phyloP scores from a whole-genome alignment of 2,113 vertebrate species.

The Pao palembangensis region DNA sequence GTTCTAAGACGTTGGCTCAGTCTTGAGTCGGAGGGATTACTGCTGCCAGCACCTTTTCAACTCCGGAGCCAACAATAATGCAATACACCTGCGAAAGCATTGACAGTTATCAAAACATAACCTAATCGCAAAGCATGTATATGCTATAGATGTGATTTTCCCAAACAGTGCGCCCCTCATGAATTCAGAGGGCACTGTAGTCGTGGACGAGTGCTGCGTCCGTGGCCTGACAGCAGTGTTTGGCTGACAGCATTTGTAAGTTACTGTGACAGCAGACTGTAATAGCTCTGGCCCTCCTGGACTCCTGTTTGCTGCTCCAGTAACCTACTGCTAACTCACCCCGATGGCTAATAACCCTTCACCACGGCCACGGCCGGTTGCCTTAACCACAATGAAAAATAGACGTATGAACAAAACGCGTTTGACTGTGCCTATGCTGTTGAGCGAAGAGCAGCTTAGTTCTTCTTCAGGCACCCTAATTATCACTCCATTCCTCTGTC shows the following conservation, averaged over 20 bases:
- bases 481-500: conserved; percentile 50
- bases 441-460: conserved; percentile 36
- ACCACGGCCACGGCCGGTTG: conserved; percentile 61
- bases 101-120: conserved; percentile 25
- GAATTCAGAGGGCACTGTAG: conserved; percentile 27
- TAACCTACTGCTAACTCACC: conserved; percentile 66
- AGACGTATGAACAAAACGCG: conserved; percentile 38
- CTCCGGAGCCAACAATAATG: conserved; percentile 29
- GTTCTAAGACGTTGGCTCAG: conserved; percentile 51
- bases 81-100: conserved; percentile 15
- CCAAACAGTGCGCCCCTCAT: conserved; percentile 35
- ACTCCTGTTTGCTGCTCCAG: conserved; percentile 58
- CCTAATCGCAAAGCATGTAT: conserved; percentile 7
- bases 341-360: conserved; percentile 73
- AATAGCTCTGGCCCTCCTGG: conserved; percentile 56
- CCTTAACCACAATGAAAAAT: conserved; percentile 63
- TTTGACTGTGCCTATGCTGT: conserved; percentile 46
- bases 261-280: conserved; percentile 65
- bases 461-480: conserved; percentile 54
- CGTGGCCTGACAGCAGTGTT: conserved; percentile 54
- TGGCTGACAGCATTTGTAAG: conserved; percentile 66
- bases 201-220: conserved; percentile 58
- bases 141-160: conserved; percentile 30
- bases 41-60: conserved; percentile 47
- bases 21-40: conserved; percentile 29